phyloP scores from a whole-genome alignment of 2,888 invertebrate genomes.

The Xanthostigma xanthostigma region DNA sequence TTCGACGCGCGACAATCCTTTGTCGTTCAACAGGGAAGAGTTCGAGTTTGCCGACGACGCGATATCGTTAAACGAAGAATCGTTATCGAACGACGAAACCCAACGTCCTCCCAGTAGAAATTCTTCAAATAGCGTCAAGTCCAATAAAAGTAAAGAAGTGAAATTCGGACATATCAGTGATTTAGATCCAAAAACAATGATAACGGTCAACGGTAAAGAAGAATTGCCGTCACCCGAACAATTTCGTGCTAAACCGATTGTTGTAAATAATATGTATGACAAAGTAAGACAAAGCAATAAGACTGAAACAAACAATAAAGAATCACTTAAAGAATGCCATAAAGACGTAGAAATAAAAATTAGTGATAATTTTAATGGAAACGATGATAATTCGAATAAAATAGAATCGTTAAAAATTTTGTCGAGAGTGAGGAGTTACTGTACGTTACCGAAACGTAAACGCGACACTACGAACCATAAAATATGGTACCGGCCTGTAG shows the following conservation, averaged over 20 bases:
- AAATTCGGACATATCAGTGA: slow-evolving; percentile 35
- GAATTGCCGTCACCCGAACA: slow-evolving; percentile 45
- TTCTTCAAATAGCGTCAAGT: slow-evolving; percentile 25
- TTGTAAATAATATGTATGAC: slow-evolving; percentile 10
- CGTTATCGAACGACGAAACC: slow-evolving; percentile 13
- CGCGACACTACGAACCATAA: slow-evolving; percentile 17
- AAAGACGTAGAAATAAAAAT: slow-evolving; percentile 3
- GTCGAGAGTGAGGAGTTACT: slow-evolving; percentile 27
- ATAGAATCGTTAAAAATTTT: background rate
- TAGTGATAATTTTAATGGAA: slow-evolving; percentile 21
- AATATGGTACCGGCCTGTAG: slow-evolving; percentile 21
- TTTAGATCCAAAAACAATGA: slow-evolving; percentile 28
- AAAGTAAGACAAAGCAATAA: slow-evolving; percentile 11
- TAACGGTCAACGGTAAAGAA: slow-evolving; percentile 51
- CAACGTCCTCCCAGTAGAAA: slow-evolving; percentile 23
- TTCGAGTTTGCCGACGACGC: slow-evolving; percentile 30
- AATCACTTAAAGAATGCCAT: slow-evolving; percentile 10
- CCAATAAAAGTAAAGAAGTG: slow-evolving; percentile 21
- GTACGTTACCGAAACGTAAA: slow-evolving; percentile 33
- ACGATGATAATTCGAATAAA: slow-evolving; percentile 22
- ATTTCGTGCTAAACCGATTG: background rate
- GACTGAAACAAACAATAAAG: slow-evolving; percentile 6
- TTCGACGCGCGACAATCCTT: background rate
- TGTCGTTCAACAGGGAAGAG: slow-evolving; percentile 20
- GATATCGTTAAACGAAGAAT: slow-evolving; percentile 25